These are phyloP conservation scores for Phengaris alcon DNA, from an alignment of 2,888 invertebrate genomes.

Conservation along the genomic window DNA sequence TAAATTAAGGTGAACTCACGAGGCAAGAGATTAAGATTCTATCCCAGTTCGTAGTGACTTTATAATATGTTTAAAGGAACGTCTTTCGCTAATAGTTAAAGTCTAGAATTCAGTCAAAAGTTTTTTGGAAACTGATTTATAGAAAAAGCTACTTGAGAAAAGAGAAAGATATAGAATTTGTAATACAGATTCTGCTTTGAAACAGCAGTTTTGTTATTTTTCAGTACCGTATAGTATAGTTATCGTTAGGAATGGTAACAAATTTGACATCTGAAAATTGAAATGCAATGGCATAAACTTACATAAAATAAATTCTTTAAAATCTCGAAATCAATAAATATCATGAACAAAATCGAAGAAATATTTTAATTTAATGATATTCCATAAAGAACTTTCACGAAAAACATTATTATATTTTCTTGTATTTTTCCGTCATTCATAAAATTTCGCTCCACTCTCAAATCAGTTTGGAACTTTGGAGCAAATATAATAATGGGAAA, in stretches of 20 bases:
- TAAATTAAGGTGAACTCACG: constrained; percentile 21
- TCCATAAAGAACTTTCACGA: neutral
- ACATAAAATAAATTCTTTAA: too few species aligned
- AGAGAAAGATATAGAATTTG: too few species aligned
- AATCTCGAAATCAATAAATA: neutral
- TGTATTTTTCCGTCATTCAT: constrained; percentile 20
- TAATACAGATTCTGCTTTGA: too few species aligned
- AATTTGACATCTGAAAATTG: too few species aligned
- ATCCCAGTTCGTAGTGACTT: neutral
- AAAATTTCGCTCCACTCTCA: neutral
- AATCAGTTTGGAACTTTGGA: constrained; percentile 30
- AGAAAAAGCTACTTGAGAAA: too few species aligned
- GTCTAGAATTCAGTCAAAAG: neutral
- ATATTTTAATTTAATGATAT: too few species aligned
- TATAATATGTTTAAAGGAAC: neutral
- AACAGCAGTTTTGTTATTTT: too few species aligned
- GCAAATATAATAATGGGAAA: constrained; percentile 42
- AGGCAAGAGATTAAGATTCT: neutral
- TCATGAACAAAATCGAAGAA: too few species aligned
- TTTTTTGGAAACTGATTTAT: too few species aligned
- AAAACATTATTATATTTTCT: neutral
- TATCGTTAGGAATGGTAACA: too few species aligned
- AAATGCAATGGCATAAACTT: too few species aligned
- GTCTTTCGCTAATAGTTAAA: neutral
- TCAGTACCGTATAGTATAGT: too few species aligned